Conservation (phyloP, 2,797 vertebrate species). For the Myotis myotis region DNA sequence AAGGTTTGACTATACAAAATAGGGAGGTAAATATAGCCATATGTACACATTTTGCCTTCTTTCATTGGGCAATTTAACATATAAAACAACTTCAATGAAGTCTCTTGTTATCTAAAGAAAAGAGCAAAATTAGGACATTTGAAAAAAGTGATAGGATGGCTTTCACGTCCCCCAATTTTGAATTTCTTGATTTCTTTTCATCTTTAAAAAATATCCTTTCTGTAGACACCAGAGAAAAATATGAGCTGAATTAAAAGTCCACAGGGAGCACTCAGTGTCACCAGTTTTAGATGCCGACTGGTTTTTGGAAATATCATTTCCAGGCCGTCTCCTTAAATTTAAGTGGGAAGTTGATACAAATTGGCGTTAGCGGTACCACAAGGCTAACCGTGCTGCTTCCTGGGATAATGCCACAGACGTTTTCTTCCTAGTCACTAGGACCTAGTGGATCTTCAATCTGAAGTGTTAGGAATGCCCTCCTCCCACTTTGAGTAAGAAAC, state of each 20-base stretch:
- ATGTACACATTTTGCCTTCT: conserved; percentile 48
- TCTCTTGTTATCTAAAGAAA: not conserved
- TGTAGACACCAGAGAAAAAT: not conserved
- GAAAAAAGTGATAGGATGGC: not conserved
- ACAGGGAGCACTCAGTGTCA: not conserved
- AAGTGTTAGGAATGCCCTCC: not conserved
- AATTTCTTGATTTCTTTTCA: conserved; percentile 48
- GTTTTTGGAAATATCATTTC: not conserved
- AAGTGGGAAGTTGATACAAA: not conserved
- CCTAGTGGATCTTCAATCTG: not conserved
- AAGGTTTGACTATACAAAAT: conserved; percentile 7
- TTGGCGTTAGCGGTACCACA: not conserved
- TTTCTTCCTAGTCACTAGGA: not conserved
- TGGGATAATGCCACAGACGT: not conserved
- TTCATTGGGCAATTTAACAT: not conserved
- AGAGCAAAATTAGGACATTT: not conserved
- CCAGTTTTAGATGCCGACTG: not conserved
- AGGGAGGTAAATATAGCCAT: not conserved
- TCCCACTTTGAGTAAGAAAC: not conserved
- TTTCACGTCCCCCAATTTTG: not conserved
- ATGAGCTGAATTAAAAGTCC: not conserved
- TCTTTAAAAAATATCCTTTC: conserved; percentile 50
- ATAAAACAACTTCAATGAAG: conserved; percentile 4
- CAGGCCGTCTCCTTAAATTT: not conserved
- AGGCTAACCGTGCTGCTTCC: not conserved